A percentile compares a stretch with the other conserved stretches of the same genome.
phyloP scores from a whole-genome alignment of 2,797 vertebrate species.

The Macroramphosus scolopax region DNA sequence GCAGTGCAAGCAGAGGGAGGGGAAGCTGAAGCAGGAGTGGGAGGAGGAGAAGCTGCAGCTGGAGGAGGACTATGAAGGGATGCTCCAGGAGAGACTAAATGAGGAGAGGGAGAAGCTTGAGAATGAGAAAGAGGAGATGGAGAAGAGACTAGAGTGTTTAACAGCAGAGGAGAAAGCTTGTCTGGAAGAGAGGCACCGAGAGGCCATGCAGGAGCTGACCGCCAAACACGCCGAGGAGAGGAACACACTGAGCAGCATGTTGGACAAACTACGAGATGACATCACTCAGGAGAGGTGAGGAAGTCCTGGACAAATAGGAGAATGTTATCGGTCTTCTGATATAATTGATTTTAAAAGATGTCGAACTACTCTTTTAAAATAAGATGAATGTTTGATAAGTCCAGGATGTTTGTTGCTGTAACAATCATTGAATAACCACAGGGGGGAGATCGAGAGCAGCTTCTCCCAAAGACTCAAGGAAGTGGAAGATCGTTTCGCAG shows the following conservation, averaged over 20 bases:
- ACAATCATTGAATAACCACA: constrained; percentile 73
- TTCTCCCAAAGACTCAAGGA: constrained; percentile 83
- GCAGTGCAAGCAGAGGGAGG: constrained; percentile 58
- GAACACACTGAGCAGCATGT: constrained; percentile 59
- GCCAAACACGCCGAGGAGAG: constrained; percentile 74
- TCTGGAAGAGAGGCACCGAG: constrained; percentile 62
- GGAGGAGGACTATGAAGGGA: constrained; percentile 68
- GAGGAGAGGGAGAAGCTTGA: constrained; percentile 60
- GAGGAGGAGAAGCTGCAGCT: constrained; percentile 62
- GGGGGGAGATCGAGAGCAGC: constrained; percentile 84
- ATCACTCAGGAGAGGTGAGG: constrained; percentile 88
- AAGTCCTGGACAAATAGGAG: too few species aligned
- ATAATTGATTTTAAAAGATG: too few species aligned
- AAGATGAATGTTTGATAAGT: too few species aligned
- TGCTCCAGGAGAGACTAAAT: constrained; percentile 60
- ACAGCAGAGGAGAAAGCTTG: constrained; percentile 57
- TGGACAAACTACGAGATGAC: constrained; percentile 79
- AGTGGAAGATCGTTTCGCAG: constrained; percentile 81
- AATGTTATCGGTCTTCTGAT: too few species aligned
- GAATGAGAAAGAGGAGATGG: constrained; percentile 42
- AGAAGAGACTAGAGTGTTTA: constrained; percentile 45
- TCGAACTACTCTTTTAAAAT: too few species aligned
- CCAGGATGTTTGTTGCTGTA: constrained; percentile 44
- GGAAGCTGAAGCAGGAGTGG: constrained; percentile 57
- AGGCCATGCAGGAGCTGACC: constrained; percentile 67